Conservation (phyloP, 1,140 invertebrate species). For the Musca vetustissima region DNA sequence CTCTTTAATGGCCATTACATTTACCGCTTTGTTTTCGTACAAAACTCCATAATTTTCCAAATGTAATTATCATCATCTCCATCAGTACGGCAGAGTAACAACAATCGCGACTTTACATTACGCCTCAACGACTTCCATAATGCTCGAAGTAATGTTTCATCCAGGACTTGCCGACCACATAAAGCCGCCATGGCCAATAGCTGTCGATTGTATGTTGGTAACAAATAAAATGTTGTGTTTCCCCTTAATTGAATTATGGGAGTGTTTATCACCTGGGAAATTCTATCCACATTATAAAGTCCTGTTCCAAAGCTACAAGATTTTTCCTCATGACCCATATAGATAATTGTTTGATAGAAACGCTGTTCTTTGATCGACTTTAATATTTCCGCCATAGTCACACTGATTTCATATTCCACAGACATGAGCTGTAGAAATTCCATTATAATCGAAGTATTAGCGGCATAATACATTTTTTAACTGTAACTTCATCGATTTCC, state of each 20-base stretch:
- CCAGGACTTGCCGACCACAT: neutral
- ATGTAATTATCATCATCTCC: neutral
- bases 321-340: neutral
- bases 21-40: neutral
- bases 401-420: neutral
- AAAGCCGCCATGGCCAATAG: neutral
- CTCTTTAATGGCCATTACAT: neutral
- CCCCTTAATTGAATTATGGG: neutral
- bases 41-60: neutral
- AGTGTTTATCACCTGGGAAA: neutral
- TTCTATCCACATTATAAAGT: neutral
- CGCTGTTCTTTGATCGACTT: neutral
- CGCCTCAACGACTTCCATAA: neutral
- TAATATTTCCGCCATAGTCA: neutral
- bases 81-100: neutral
- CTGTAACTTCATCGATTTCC: too few relatives aligned
- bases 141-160: neutral
- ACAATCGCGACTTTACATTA: neutral
- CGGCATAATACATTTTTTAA: too few relatives aligned
- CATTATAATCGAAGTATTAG: neutral
- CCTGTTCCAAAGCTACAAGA: neutral
- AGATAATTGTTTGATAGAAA: neutral
- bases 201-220: neutral
- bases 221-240: constrained; percentile 5
- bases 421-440: neutral